phyloP scores from a whole-genome alignment of 2,888 invertebrate genomes.

The Acronicta aceris region DNA sequence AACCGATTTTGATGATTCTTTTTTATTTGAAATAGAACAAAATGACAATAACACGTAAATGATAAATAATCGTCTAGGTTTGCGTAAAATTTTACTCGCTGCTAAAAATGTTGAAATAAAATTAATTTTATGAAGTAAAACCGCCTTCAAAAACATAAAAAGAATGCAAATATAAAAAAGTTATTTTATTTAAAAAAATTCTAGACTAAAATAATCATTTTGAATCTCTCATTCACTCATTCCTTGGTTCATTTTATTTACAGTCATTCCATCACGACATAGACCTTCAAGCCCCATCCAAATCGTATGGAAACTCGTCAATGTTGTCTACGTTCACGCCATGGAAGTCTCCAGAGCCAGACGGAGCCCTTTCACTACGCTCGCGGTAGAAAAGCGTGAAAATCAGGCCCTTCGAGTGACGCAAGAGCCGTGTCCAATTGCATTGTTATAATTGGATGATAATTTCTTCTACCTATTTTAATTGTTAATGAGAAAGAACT shows the following conservation, averaged over 20 bases:
- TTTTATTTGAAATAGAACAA: no score
- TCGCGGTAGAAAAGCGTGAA: conserved; percentile 69
- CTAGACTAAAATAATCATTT: no score
- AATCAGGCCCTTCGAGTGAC: conserved; percentile 58
- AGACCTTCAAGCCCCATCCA: conserved; percentile 7
- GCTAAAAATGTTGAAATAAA: no score
- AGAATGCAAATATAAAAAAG: no score
- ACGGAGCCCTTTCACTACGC: conserved; percentile 72
- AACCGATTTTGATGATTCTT: no score
- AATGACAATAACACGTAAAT: no score
- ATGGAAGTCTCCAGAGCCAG: conserved; percentile 68
- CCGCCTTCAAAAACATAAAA: no score
- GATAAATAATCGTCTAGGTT: no score
- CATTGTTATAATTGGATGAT: conserved; percentile 32
- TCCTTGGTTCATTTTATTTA: neutral
- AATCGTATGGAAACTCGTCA: conserved; percentile 12
- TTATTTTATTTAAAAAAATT: no score
- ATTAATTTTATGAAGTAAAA: no score
- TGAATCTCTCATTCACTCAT: no score
- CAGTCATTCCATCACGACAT: neutral
- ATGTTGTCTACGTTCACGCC: conserved; percentile 14
- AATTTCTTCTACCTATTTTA: conserved; percentile 33
- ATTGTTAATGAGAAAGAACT: conserved; percentile 36
- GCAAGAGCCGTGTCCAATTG: conserved; percentile 45
- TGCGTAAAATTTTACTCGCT: no score